phyloP scores from a whole-genome alignment of 1,140 invertebrate genomes.

The Drepana arcuata region DNA sequence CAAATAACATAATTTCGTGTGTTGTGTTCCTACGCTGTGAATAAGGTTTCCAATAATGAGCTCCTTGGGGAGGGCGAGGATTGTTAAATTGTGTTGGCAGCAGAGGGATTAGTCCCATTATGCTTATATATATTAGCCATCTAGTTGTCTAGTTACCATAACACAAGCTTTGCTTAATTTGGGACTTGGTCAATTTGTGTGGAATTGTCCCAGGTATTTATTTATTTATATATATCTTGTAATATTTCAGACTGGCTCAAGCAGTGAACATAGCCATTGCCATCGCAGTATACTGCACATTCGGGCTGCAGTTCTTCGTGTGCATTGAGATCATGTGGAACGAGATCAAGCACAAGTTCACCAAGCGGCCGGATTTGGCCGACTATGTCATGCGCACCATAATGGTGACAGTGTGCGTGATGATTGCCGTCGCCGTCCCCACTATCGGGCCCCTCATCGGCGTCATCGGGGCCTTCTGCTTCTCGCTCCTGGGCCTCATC shows the following conservation, averaged over 20 bases:
- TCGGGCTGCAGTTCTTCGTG: slow-evolving; percentile 97
- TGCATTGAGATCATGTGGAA: slow-evolving; percentile 88
- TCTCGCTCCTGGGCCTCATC: slow-evolving; percentile 93
- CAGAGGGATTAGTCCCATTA: too few species aligned
- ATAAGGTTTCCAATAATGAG: too few species aligned
- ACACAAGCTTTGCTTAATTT: too few species aligned
- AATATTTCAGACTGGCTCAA: slow-evolving; percentile 81
- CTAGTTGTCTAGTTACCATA: too few species aligned
- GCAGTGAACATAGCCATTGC: slow-evolving; percentile 89
- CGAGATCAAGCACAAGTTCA: slow-evolving; percentile 79
- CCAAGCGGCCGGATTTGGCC: slow-evolving; percentile 77
- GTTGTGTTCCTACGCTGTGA: too few species aligned
- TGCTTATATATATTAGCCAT: too few species aligned
- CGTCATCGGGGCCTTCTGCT: slow-evolving; percentile 94
- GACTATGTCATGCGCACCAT: slow-evolving; percentile 85
- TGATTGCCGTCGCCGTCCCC: slow-evolving; percentile 89
- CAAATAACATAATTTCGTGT: too few species aligned
- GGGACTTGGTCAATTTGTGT: too few species aligned
- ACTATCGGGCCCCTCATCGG: slow-evolving; percentile 92
- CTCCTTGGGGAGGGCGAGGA: too few species aligned
- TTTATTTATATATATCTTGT: too few species aligned
- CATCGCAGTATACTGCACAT: slow-evolving; percentile 92
- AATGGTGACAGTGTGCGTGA: slow-evolving; percentile 77
- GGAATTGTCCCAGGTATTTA: too few species aligned
- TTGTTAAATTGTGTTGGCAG: too few species aligned